A percentile compares a stretch with the other conserved stretches of the same genome.
Evolutionary conservation across 1,140 invertebrate genomes (phyloP).

Genomic region (Drosophila grimshawi): DNA sequence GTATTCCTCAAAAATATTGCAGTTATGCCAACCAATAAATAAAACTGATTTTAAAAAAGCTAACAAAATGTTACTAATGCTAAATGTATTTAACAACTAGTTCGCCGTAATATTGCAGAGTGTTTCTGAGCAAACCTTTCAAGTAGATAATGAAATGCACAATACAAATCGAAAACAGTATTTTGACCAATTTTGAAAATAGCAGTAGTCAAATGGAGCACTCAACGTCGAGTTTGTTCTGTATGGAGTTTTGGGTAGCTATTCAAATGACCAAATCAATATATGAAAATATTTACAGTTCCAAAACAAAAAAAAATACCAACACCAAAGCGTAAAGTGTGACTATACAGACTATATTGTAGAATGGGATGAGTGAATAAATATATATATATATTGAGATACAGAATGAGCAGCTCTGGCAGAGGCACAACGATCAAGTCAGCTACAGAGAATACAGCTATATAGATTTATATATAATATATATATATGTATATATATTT

Average conservation of each 20-base stretch:
- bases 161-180: neutral
- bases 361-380: constrained; percentile 41
- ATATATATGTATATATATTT: constrained; percentile 6
- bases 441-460: constrained; percentile 65
- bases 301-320: constrained; percentile 25
- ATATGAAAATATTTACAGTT: constrained; percentile 14
- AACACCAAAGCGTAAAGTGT: constrained; percentile 53
- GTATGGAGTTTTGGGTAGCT: constrained; percentile 34
- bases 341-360: constrained; percentile 45
- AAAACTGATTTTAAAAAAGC: no score
- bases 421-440: constrained; percentile 72
- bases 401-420: constrained; percentile 47
- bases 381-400: constrained; percentile 23
- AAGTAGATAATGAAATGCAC: neutral
- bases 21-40: no score
- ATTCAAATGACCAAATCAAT: constrained; percentile 22
- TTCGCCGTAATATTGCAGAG: no score
- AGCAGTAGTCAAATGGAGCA: neutral
- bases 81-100: no score
- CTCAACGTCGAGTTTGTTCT: constrained; percentile 29
- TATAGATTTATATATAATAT: constrained; percentile 16
- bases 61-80: no score
- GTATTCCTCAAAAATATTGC: no score
- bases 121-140: no score
- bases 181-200: neutral